Conservation (phyloP, 53 echinoderm and acorn worm genomes). For the Patiria pectinifera region DNA sequence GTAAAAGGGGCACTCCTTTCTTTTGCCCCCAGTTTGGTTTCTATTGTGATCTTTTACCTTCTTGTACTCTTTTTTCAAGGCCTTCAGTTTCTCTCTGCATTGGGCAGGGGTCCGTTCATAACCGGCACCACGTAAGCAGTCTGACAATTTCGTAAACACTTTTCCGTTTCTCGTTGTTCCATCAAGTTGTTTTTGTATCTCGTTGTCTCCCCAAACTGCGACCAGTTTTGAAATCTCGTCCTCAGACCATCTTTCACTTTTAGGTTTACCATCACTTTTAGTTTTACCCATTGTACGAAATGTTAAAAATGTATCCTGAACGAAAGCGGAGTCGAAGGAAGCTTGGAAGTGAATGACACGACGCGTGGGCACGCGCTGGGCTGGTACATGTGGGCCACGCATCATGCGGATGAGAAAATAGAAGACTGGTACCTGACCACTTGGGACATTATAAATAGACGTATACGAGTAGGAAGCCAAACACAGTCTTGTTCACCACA, state of each 20-base stretch:
- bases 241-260: conserved; percentile 14
- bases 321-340: conserved; percentile 16
- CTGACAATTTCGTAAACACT: conserved; percentile 41
- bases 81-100: conserved; percentile 62
- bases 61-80: conserved; percentile 62
- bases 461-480: background rate
- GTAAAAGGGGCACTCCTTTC: conserved; percentile 38
- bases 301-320: background rate
- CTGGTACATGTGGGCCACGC: background rate
- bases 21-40: conserved; percentile 31
- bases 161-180: conserved; percentile 62
- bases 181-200: conserved; percentile 52
- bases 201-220: conserved; percentile 7
- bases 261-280: conserved; percentile 10
- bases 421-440: conserved; percentile 19
- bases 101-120: conserved; percentile 54
- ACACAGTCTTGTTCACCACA: background rate
- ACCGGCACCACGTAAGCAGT: conserved; percentile 6
- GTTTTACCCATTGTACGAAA: conserved; percentile 19
- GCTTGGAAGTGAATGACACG: background rate
- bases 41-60: conserved; percentile 34
- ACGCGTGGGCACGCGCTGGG: background rate
- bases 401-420: too few species aligned
- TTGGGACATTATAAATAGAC: conserved; percentile 10
- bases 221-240: conserved; percentile 33